Percentiles rank a stretch among this genome's conserved stretches.
Evolutionary conservation across 2,797 vertebrate species (phyloP).

Genomic region (Pseudochirops cupreus): DNA sequence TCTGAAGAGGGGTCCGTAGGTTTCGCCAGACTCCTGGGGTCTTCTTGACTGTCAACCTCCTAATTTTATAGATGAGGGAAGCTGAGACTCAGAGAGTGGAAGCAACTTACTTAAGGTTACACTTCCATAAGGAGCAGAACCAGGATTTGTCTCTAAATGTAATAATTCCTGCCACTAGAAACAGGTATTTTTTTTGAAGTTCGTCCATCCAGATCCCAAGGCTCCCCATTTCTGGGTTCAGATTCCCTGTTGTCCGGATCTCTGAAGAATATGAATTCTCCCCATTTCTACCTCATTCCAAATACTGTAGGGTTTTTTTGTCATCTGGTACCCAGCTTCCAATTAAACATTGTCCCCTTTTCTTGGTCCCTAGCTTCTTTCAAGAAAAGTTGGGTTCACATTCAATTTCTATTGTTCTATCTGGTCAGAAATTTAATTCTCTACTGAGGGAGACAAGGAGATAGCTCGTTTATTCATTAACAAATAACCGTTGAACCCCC

Average conservation of each 20-base stretch:
- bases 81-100: background rate
- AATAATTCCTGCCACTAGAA: background rate
- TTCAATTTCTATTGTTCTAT: background rate
- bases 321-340: background rate
- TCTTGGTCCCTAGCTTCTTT: background rate
- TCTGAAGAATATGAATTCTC: background rate
- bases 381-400: background rate
- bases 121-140: background rate
- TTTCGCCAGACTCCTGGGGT: background rate
- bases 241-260: background rate
- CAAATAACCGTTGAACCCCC: background rate
- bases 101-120: background rate
- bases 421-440: background rate
- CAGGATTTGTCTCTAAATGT: background rate
- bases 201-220: background rate
- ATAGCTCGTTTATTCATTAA: background rate
- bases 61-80: background rate
- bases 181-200: background rate
- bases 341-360: background rate
- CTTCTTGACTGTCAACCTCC: background rate
- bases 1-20: background rate
- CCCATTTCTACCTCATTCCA: background rate
- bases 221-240: conserved; percentile 35
- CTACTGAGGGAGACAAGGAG: background rate
- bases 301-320: background rate